Base-by-base conservation (phyloP, 2,797 vertebrate species). In the Tauraco hartlaubi region DNA sequence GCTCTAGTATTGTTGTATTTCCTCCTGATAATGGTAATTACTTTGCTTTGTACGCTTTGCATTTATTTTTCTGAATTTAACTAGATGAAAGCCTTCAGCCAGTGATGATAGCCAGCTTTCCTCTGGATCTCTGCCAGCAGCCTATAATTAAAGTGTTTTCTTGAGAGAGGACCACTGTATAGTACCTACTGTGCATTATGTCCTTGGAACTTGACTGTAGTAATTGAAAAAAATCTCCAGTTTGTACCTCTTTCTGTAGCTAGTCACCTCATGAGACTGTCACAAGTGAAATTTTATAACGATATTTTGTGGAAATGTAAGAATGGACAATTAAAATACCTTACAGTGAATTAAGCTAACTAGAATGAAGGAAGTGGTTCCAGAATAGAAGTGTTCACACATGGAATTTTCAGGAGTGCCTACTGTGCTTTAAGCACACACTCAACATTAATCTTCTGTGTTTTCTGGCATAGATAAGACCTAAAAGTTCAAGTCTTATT, bases 71-170 rank as follows among this genome's bases (percentile, higher is more conserved):
- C 78, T 88, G 88, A 96, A 88, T 94, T 85, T 92, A 88, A 58
- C 66, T 55, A n/a, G 75, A 95, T 94, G 88, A 94, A 97, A 97
- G 68, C 61, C 84, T 78, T 37, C 39, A 93, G 76, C 75, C 79
- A 76, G 86, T 83, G 91, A 88, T 51, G 61, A 88, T 93, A 95
- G 94, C 71, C 62, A 84, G 92, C 77, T 94, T 96, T 88, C 66
- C 90, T 88, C 94, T 98, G 97, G 96, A 96, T 77, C 28, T 71
- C 80, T 49, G 97, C 97, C 97, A 98, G 73, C 55, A 97, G 83
- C 66, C 66, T 89, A 63, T 97, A 97, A 98, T 98, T 97, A 97
- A 97, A 98, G 94, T 96, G 88, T 97, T 98, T 98, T 97, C 95
- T 97, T 96, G 80, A 96, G 90, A 94, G 95, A 96, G 56, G 71